Conservation (phyloP, 2,113 vertebrate species). For the Todiramphus chloris region DNA sequence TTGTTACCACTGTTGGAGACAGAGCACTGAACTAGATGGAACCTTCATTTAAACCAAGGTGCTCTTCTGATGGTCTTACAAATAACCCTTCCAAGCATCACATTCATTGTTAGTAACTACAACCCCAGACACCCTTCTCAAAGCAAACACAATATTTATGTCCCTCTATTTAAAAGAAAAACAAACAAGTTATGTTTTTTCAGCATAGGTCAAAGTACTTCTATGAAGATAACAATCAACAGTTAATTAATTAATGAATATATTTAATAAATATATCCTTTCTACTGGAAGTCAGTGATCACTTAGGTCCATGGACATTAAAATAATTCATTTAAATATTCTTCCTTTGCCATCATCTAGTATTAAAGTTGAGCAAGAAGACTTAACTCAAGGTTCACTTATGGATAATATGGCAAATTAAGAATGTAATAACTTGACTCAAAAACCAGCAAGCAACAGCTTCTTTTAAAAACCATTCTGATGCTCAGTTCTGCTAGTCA, state of each 20-base stretch:
- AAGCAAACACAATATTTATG: background rate
- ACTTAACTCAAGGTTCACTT: background rate
- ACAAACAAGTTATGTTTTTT: background rate
- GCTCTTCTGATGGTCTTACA: background rate
- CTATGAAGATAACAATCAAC: background rate
- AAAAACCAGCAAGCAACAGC: background rate
- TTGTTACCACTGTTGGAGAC: background rate
- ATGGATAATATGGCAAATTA: background rate
- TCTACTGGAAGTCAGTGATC: background rate
- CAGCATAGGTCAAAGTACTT: background rate
- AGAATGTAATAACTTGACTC: background rate
- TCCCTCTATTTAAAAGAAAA: background rate
- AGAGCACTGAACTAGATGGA: background rate
- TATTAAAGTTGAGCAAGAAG: background rate
- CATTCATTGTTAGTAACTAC: background rate
- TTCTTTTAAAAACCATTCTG: slow-evolving; percentile 21
- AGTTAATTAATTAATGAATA: background rate
- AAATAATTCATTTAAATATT: slow-evolving; percentile 19
- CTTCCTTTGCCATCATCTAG: background rate
- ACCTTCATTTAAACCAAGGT: background rate
- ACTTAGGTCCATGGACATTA: background rate
- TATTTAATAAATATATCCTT: slow-evolving; percentile 26
- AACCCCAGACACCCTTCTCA: background rate
- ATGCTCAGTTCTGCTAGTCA: slow-evolving; percentile 20
- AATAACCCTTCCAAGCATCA: background rate